Base-by-base conservation (phyloP, 2,888 invertebrate genomes). In the Sinelater perroti region DNA sequence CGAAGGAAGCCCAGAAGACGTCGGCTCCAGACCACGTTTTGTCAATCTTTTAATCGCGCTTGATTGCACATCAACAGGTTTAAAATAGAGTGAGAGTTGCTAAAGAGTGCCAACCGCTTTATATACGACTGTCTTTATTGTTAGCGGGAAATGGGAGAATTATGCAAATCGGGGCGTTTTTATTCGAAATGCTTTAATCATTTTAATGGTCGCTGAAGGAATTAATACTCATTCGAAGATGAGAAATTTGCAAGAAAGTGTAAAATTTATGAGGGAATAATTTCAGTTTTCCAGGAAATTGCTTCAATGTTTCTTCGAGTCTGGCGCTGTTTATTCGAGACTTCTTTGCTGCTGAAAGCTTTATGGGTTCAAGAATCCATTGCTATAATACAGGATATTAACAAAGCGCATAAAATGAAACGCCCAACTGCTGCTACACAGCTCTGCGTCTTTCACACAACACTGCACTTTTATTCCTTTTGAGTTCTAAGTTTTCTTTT, bases 231-330 rank as follows among this genome's bases (percentile, higher is more conserved):
- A 62, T 69, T 70, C 67, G 63, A 68, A 60, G 58, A 66, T 64
- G 66, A 70, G 67, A 72, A 63, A 65, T 67, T 65, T 62, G 59
- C 61, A 56, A 67, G 66, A 66, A 70, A 72, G 67, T 70, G 70
- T 65, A 69, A 68, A 73, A 74, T 75, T 75, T 75, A 75, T 70
- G 73, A 71, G 69, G 68, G 72, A 70, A 73, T 74, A 73, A 75
- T 74, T 74, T 68, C 68, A 72, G 72, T 74, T 75, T 74, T 74
- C 72, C 72, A 72, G 74, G 75, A 75, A 75, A 75, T 76, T 74
- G 70, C 72, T 70, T 71, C 74, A 68, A 75, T 75, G 70, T 71
- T 72, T 74, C 72, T 74, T 73, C 36, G 62, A 61, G 62, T 66
- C 64, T 61, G 61, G 63, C 62, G 62, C 64, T 60, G 63, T 68